Base-by-base conservation (phyloP, 2,888 invertebrate genomes). In the Diabrotica balteata region DNA sequence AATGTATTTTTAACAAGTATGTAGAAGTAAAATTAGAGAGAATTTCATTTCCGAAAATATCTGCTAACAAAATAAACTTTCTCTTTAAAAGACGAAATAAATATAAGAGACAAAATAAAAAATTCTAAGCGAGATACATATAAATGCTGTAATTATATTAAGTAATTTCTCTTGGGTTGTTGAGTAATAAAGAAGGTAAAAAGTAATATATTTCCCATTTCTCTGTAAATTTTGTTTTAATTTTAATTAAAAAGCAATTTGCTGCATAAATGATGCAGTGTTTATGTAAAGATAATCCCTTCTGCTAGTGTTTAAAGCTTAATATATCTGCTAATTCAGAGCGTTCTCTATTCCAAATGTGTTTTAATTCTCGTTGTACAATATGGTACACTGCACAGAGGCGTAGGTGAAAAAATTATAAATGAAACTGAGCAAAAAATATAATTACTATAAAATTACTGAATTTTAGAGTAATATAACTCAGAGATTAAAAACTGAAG, bases 201-300 rank as follows among this genome's bases (percentile, higher is more conserved):
- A 65, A 53, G 10, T 52, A 49, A 52, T 47, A 47, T 53, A 65
- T 47, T 46, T 59, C 43, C 47, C 22, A 50, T 11, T 44, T 65
- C 9, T 22, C 7, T 65, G 64, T 54, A 55, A 68, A 65, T 70
- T 44, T 44, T 53, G 68, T 57, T 68, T 70, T 67, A 68, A 65
- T 73, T 76, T 73, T 68, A 75, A 75, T 76, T 76, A 75, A 77
- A 76, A 77, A 69, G 71, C 71, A 72, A 75, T 75, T 75, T 74
- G 67, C 72, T 55, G 55, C 61, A 69, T 66, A 76, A 76, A 74
- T 75, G 76, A 78, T 76, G 73, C 70, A 65, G 70, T 75, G 77
- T 77, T 78, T 78, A 77, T 77, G 73, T 78, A 76, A 79, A 73
- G 78, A 75, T 78, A 78, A 79, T 78, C 76, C 72, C 77, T 67